A percentile compares a stretch with the other conserved stretches of the same genome.
Conservation (phyloP, 2,888 invertebrate genomes). For the Drosophila multiciliata region DNA sequence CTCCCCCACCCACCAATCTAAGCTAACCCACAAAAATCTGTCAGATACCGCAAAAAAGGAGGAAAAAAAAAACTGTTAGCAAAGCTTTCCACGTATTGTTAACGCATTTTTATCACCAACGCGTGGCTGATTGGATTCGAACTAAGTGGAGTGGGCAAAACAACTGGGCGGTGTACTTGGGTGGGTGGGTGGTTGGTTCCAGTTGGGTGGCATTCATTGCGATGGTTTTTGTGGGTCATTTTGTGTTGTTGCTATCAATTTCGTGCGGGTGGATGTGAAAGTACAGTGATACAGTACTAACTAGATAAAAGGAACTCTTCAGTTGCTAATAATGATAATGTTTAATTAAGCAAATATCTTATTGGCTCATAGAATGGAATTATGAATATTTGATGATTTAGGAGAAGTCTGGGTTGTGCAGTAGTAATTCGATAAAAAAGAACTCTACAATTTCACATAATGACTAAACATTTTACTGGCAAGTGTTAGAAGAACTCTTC, state of each 20-base stretch:
- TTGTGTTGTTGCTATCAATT: slow-evolving; percentile 65
- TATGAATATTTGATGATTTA: neutral
- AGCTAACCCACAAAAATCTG: slow-evolving; percentile 77
- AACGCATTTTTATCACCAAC: slow-evolving; percentile 82
- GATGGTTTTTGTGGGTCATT: slow-evolving; percentile 74
- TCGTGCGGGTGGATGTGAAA: slow-evolving; percentile 28
- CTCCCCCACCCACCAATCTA: slow-evolving; percentile 3
- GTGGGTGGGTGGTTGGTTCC: slow-evolving; percentile 9
- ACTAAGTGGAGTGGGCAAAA: slow-evolving; percentile 14
- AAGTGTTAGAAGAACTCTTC: neutral
- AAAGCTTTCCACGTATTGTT: slow-evolving; percentile 81
- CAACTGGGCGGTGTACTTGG: slow-evolving; percentile 10
- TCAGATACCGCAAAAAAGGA: slow-evolving; percentile 70
- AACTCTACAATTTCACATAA: neutral
- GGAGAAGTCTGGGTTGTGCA: neutral
- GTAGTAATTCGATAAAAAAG: neutral
- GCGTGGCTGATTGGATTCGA: slow-evolving; percentile 82
- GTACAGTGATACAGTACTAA: neutral
- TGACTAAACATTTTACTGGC: neutral
- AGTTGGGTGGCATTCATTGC: slow-evolving; percentile 48
- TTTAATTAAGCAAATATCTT: neutral
- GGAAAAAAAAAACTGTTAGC: slow-evolving; percentile 69
- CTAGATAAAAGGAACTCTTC: neutral
- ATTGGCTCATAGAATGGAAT: neutral
- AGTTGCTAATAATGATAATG: neutral